These are phyloP conservation scores for Zaprionus obscuricornis DNA, from an alignment of 2,888 invertebrate genomes.

Conservation along the genomic window DNA sequence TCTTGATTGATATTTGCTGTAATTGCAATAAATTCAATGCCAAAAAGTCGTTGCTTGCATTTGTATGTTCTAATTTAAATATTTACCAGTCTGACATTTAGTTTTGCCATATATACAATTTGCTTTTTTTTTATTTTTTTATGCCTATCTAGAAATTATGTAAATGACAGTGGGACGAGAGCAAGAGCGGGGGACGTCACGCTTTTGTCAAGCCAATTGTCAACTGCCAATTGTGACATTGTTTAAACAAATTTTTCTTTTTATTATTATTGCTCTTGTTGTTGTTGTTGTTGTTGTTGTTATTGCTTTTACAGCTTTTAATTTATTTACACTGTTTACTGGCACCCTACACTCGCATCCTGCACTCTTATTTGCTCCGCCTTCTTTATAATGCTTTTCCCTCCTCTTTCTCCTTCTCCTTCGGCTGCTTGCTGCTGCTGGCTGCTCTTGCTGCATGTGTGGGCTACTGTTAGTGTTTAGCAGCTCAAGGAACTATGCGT, in stretches of 20 bases:
- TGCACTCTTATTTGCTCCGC: too few species aligned
- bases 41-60: conserved; percentile 54
- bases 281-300: too few species aligned
- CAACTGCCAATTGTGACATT: conserved; percentile 64
- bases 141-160: conserved; percentile 70
- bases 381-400: not conserved
- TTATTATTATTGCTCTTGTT: too few species aligned
- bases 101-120: conserved; percentile 17
- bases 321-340: too few species aligned
- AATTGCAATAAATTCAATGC: conserved; percentile 61
- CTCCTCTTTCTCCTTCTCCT: too few species aligned
- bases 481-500: conserved; percentile 67
- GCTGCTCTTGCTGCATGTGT: too few species aligned
- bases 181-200: conserved; percentile 40
- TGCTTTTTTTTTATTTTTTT: conserved; percentile 58
- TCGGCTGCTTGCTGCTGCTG: too few species aligned
- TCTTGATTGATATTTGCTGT: conserved; percentile 58
- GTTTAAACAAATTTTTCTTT: conserved; percentile 61
- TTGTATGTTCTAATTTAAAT: conserved; percentile 45
- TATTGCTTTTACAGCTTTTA: too few species aligned
- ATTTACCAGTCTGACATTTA: conserved; percentile 27
- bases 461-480: not conserved
- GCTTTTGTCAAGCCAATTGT: conserved; percentile 30
- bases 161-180: conserved; percentile 67
- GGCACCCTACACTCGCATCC: not conserved